A percentile compares a stretch with the other conserved stretches of the same genome.
Evolutionary conservation across 2,797 vertebrate species (phyloP).

Genomic region (Hydrolagus colliei): DNA sequence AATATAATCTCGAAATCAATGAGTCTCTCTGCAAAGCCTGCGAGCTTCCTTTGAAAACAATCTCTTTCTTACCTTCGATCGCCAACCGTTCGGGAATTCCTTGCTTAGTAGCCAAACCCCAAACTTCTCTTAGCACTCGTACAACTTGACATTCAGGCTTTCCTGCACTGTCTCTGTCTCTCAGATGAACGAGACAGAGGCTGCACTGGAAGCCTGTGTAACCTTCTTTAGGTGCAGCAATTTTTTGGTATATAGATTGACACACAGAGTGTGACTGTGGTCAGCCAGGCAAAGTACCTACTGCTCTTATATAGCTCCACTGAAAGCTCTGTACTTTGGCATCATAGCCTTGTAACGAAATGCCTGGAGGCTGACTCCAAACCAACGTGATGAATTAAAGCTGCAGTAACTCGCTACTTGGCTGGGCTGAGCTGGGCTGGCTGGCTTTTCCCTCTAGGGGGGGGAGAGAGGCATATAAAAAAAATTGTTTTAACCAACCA

Average conservation of each 20-base stretch:
- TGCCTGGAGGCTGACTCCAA: conserved; percentile 58
- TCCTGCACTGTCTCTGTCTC: not conserved
- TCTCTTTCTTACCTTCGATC: conserved; percentile 7
- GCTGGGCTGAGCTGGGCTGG: conserved; percentile 46
- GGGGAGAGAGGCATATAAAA: conserved; percentile 39
- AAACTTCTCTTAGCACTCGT: not conserved
- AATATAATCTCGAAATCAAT: not conserved
- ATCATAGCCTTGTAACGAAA: conserved; percentile 65
- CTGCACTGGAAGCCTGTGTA: not conserved
- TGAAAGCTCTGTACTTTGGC: conserved; percentile 49
- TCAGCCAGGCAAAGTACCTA: conserved; percentile 50
- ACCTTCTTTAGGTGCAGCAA: no score
- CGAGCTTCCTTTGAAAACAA: not conserved
- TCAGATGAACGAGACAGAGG: not conserved
- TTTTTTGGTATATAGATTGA: not conserved
- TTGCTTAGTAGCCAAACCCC: not conserved
- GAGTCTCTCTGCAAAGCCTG: not conserved
- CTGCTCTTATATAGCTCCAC: conserved; percentile 61
- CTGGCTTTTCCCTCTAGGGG: conserved; percentile 2
- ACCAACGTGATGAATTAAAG: conserved; percentile 60
- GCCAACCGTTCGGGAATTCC: not conserved
- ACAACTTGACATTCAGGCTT: conserved; percentile 1
- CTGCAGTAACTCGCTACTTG: conserved; percentile 54
- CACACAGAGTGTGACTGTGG: conserved; percentile 37
- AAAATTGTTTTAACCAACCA: conserved; percentile 54